Conservation (phyloP, 2,113 vertebrate species). For the Thamnaconus septentrionalis region DNA sequence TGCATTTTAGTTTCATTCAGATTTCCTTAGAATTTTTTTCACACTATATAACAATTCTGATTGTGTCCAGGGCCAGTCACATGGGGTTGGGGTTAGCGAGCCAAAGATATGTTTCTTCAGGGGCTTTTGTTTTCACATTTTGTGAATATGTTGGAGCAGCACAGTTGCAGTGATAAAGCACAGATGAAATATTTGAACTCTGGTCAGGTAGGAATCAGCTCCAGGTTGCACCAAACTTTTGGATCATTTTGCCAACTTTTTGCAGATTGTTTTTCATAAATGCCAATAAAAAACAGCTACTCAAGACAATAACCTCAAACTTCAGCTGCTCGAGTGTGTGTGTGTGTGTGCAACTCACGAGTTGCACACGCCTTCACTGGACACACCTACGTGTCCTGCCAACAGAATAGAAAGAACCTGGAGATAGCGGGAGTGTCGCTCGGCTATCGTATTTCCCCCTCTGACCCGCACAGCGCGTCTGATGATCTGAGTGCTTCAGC, state of each 20-base stretch:
- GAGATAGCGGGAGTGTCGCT: conserved; percentile 49
- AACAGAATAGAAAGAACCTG: conserved; percentile 34
- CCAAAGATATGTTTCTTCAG: background rate
- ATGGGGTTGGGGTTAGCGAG: no score
- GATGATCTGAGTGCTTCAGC: conserved; percentile 41
- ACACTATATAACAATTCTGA: no score
- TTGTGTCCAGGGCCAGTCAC: no score
- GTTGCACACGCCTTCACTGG: background rate
- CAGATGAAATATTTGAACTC: background rate
- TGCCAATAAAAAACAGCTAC: no score
- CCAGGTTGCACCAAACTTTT: no score
- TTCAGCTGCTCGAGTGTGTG: no score
- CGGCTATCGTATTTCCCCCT: conserved; percentile 41
- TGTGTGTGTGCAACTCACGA: no score
- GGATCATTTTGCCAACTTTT: no score
- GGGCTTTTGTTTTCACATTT: background rate
- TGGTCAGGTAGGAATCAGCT: background rate
- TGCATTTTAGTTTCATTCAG: background rate
- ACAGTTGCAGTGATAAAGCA: background rate
- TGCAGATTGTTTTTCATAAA: no score
- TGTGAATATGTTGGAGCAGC: background rate
- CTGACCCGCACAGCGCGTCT: conserved; percentile 41
- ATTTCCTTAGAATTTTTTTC: no score
- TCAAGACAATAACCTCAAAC: no score
- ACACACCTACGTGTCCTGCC: conserved; percentile 42